phyloP scores from a whole-genome alignment of 1,140 invertebrate genomes.

The Lucilia sericata region DNA sequence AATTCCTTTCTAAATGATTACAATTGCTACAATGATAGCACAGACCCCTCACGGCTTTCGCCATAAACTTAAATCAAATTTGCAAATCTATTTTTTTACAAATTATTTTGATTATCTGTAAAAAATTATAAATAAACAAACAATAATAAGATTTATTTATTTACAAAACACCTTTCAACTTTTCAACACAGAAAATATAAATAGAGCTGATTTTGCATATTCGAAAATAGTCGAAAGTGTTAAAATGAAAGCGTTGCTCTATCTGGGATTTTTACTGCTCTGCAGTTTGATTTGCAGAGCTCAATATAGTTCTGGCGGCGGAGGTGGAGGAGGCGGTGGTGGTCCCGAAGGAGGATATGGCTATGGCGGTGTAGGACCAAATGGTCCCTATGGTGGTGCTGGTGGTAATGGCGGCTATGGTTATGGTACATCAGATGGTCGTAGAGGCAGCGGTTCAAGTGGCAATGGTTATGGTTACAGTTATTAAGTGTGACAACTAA shows the following conservation, averaged over 20 bases:
- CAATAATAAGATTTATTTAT: background rate
- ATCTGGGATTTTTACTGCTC: background rate
- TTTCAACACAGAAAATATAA: background rate
- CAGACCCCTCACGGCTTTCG: no score
- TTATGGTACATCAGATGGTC: conserved; percentile 33
- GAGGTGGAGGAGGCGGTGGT: conserved; percentile 28
- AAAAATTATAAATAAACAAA: no score
- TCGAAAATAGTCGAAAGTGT: background rate
- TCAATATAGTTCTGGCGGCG: background rate
- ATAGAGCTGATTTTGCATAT: background rate
- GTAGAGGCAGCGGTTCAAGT: conserved; percentile 35
- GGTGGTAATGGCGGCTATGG: conserved; percentile 44
- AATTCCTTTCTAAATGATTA: no score
- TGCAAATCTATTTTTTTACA: no score
- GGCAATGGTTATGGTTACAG: conserved; percentile 32
- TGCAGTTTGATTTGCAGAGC: background rate
- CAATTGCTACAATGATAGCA: no score
- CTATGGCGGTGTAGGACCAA: conserved; percentile 30
- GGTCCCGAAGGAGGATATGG: background rate
- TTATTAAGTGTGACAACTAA: background rate
- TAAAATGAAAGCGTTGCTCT: background rate
- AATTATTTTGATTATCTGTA: background rate
- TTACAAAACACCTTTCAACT: background rate
- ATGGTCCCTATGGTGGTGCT: conserved; percentile 33
- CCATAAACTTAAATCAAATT: no score